A percentile compares a stretch with the other conserved stretches of the same genome.
These are phyloP conservation scores for Emydoidea blandingii DNA, from an alignment of 2,797 vertebrate species.

Conservation along the genomic window DNA sequence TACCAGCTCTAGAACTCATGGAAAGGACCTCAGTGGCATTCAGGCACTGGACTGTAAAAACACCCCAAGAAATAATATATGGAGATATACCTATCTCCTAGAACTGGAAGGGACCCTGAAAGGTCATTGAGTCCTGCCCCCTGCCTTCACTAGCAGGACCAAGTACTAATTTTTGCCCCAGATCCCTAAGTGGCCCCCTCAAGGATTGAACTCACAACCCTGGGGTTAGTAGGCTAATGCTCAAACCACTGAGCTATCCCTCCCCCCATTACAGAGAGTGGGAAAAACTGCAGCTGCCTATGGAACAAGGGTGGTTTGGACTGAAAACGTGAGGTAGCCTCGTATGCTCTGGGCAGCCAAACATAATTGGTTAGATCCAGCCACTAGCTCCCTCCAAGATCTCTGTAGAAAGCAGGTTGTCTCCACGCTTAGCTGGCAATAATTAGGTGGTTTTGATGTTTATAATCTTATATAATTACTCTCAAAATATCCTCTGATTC, in stretches of 20 bases:
- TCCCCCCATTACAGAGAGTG: neutral
- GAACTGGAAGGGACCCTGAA: no score
- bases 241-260: no score
- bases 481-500: constrained; percentile 74
- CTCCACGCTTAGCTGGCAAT: constrained; percentile 39
- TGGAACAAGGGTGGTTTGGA: neutral
- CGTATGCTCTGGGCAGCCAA: neutral
- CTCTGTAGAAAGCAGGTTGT: constrained; percentile 16
- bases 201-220: no score
- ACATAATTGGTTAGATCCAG: neutral
- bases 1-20: neutral
- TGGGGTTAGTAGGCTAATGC: no score
- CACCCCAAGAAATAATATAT: neutral
- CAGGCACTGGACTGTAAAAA: neutral
- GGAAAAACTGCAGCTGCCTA: neutral
- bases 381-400: neutral
- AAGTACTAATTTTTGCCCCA: no score
- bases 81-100: no score
- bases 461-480: constrained; percentile 76
- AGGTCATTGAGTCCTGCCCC: no score
- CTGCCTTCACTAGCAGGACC: no score
- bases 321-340: neutral
- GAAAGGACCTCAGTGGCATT: neutral
- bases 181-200: no score
- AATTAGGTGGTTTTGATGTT: constrained; percentile 64